These are phyloP conservation scores for Thalpophila matura DNA, from an alignment of 2,888 invertebrate genomes.

Conservation along the genomic window DNA sequence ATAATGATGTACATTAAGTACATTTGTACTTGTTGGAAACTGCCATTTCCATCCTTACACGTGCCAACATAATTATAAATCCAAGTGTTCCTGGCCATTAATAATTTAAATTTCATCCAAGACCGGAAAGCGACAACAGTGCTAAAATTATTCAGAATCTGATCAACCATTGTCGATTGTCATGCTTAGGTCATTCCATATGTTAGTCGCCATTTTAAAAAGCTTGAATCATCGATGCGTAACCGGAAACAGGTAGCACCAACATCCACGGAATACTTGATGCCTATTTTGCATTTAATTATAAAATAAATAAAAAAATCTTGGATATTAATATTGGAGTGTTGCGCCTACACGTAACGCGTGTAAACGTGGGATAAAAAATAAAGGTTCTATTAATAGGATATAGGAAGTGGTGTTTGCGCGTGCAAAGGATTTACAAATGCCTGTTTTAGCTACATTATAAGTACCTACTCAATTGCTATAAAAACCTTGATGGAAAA, in stretches of 20 bases:
- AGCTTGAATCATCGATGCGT: constrained; percentile 56
- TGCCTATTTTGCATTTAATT: constrained; percentile 57
- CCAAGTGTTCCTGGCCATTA: constrained; percentile 19
- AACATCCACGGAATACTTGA: constrained; percentile 59
- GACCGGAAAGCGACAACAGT: constrained; percentile 37
- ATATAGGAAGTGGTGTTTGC: constrained; percentile 16
- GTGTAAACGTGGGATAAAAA: constrained; percentile 16
- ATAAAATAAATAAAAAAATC: constrained; percentile 19
- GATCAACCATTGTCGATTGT: constrained; percentile 55
- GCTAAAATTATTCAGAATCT: constrained; percentile 59
- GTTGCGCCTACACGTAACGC: constrained; percentile 24
- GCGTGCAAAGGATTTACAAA: constrained; percentile 21
- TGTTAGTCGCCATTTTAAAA: constrained; percentile 53
- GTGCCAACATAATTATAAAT: constrained; percentile 16
- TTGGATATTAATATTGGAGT: constrained; percentile 10
- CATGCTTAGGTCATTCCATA: constrained; percentile 54
- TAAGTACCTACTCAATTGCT: constrained; percentile 13
- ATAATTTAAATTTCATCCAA: constrained; percentile 39
- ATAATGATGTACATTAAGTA: too few species aligned
- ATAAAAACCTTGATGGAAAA: neutral
- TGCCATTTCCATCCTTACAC: constrained; percentile 18
- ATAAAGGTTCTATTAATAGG: constrained; percentile 3
- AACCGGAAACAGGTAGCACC: constrained; percentile 59
- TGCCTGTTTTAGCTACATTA: neutral
- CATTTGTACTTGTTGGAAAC: too few species aligned